A percentile compares a stretch with the other conserved stretches of the same genome.
Evolutionary conservation across 64 coral and sea anemone species (phyloP).

Genomic region (Montipora sp.): DNA sequence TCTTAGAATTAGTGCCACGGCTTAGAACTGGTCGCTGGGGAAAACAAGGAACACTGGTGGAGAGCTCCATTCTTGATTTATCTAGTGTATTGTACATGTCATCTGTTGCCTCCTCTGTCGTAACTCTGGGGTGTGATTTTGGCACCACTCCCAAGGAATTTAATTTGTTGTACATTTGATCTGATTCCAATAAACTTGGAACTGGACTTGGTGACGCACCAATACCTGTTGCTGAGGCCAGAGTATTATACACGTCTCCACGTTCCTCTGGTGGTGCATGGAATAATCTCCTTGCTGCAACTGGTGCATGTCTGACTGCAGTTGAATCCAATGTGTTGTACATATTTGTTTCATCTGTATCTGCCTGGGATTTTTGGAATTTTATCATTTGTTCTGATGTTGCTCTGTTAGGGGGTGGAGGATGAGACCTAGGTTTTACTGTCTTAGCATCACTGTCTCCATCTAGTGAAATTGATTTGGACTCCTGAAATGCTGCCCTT

Average conservation of each 20-base stretch:
- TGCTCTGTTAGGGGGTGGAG: not conserved
- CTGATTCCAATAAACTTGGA: not conserved
- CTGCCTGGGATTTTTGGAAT: not conserved
- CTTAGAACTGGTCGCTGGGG: not conserved
- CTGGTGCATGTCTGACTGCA: not conserved
- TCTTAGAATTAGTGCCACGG: not conserved
- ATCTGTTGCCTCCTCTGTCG: not conserved
- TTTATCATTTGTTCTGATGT: slow-evolving; percentile 1
- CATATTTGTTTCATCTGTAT: not conserved
- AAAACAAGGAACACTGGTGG: not conserved
- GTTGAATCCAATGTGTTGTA: slow-evolving; percentile 38
- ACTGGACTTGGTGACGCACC: not conserved
- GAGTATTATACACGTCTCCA: slow-evolving; percentile 26
- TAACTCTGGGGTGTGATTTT: too few relatives aligned
- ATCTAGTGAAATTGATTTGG: not conserved
- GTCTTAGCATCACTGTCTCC: not conserved
- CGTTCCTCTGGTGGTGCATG: not conserved
- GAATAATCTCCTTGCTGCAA: not conserved
- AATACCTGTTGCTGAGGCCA: not conserved
- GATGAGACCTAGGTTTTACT: not conserved
- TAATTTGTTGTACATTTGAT: slow-evolving; percentile 28
- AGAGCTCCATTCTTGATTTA: not conserved
- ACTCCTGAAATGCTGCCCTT: not conserved
- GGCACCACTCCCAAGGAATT: not conserved
- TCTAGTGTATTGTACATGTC: slow-evolving; percentile 56